These are phyloP conservation scores for Tetraneura akinire DNA, from an alignment of 1,140 invertebrate genomes.

Conservation along the genomic window DNA sequence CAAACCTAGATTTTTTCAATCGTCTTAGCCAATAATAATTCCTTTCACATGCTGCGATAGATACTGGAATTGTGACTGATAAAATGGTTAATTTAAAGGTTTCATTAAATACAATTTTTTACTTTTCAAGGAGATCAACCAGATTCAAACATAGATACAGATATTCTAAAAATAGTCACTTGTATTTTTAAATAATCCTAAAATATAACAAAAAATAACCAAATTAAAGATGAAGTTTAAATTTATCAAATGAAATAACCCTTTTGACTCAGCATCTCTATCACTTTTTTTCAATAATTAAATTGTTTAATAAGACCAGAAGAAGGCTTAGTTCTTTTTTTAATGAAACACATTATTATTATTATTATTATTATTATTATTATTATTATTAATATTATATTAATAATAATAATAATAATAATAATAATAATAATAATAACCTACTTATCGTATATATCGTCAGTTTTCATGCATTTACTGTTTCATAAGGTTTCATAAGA, in stretches of 20 bases:
- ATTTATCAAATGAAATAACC: background rate
- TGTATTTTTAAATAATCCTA: background rate
- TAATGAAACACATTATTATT: background rate
- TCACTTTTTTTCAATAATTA: background rate
- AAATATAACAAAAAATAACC: slow-evolving; percentile 2
- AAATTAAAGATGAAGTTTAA: slow-evolving; percentile 8
- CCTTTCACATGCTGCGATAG: slow-evolving; percentile 8
- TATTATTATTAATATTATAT: too few species aligned
- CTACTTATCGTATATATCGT: too few species aligned
- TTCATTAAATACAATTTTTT: slow-evolving; percentile 26
- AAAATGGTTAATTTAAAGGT: slow-evolving; percentile 6
- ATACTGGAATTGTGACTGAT: slow-evolving; percentile 18
- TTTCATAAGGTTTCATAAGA: too few species aligned
- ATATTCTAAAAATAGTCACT: background rate
- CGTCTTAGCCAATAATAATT: too few species aligned
- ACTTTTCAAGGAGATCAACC: slow-evolving; percentile 18
- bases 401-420: too few species aligned
- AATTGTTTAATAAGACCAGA: slow-evolving; percentile 27
- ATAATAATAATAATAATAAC: too few species aligned
- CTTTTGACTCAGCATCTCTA: background rate
- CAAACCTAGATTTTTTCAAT: too few species aligned
- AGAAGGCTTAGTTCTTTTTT: background rate
- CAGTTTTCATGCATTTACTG: too few species aligned
- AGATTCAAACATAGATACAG: background rate
- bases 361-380: too few species aligned